A percentile compares a stretch with the other conserved stretches of the same genome.
phyloP scores from a whole-genome alignment of 2,888 invertebrate genomes.

The Phorcus lineatus region DNA sequence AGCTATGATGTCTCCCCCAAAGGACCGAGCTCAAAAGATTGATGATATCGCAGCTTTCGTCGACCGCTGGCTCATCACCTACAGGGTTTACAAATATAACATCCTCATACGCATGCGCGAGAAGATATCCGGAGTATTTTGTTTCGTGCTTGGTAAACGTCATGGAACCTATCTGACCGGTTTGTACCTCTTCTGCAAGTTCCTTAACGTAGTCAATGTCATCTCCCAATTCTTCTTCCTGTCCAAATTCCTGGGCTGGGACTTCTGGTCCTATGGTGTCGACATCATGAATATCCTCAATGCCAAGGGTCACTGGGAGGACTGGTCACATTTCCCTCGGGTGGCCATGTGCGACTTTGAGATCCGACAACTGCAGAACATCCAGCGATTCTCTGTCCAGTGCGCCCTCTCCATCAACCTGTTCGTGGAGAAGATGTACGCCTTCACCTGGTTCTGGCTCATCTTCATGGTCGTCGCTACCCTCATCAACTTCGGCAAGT shows the following conservation, averaged over 20 bases:
- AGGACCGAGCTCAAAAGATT: slow-evolving; percentile 34
- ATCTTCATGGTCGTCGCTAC: slow-evolving; percentile 52
- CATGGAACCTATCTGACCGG: slow-evolving; percentile 70
- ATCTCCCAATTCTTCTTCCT: slow-evolving; percentile 71
- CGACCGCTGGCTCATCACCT: slow-evolving; percentile 42
- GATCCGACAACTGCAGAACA: slow-evolving; percentile 65
- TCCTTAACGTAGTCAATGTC: slow-evolving; percentile 69
- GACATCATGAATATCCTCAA: slow-evolving; percentile 51
- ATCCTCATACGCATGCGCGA: slow-evolving; percentile 56
- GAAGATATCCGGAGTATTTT: slow-evolving; percentile 56
- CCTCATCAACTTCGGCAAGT: slow-evolving; percentile 38
- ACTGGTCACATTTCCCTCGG: slow-evolving; percentile 47
- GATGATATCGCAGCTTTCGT: slow-evolving; percentile 40
- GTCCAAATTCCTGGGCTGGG: slow-evolving; percentile 65
- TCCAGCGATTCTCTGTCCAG: slow-evolving; percentile 65
- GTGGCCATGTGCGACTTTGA: slow-evolving; percentile 69
- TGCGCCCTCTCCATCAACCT: slow-evolving; percentile 69
- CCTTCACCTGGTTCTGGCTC: slow-evolving; percentile 69
- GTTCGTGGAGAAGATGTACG: slow-evolving; percentile 70
- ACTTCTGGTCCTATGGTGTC: slow-evolving; percentile 65
- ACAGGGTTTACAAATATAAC: slow-evolving; percentile 54
- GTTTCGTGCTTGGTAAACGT: slow-evolving; percentile 64
- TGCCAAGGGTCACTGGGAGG: slow-evolving; percentile 34
- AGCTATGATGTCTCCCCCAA: slow-evolving; percentile 35
- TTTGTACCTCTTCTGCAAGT: slow-evolving; percentile 68